A percentile compares a stretch with the other conserved stretches of the same genome.
Conservation (phyloP, 2,888 invertebrate species). For the Eupithecia insigniata region DNA sequence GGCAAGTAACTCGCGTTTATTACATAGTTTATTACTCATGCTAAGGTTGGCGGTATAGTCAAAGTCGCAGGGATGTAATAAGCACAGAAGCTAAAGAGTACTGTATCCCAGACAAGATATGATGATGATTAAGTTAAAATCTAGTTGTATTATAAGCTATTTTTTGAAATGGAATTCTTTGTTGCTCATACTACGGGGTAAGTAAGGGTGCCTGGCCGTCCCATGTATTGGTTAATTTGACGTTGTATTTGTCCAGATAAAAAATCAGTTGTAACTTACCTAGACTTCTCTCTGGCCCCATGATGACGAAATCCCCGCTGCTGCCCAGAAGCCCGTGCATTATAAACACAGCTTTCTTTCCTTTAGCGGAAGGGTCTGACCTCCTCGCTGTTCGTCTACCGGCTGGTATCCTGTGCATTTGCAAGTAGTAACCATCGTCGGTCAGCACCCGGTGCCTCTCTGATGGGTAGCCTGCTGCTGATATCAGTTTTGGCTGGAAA, state of each 20-base stretch:
- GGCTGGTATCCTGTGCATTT: slow-evolving; percentile 85
- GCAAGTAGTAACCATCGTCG: slow-evolving; percentile 85
- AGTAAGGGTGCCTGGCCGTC: neutral
- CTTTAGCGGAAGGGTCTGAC: slow-evolving; percentile 56
- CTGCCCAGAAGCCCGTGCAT: slow-evolving; percentile 86
- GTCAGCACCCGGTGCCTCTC: slow-evolving; percentile 82
- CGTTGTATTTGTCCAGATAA: neutral
- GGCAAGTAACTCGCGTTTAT: neutral
- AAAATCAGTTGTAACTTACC: slow-evolving; percentile 67
- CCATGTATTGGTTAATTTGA: neutral
- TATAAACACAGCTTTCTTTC: slow-evolving; percentile 76
- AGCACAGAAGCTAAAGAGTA: neutral
- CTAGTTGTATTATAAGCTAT: neutral
- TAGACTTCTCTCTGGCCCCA: slow-evolving; percentile 86
- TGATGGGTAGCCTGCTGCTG: slow-evolving; percentile 76
- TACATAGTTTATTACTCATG: neutral
- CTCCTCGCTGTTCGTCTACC: slow-evolving; percentile 66
- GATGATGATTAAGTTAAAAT: neutral
- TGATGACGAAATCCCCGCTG: slow-evolving; percentile 88
- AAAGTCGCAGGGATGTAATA: neutral
- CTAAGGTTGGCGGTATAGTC: neutral
- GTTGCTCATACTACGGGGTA: too few species aligned
- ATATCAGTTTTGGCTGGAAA: slow-evolving; percentile 76
- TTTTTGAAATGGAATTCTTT: neutral
- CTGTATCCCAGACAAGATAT: neutral